These are phyloP conservation scores for Hybognathus amarus DNA, from an alignment of 2,797 vertebrate species.

Conservation along the genomic window DNA sequence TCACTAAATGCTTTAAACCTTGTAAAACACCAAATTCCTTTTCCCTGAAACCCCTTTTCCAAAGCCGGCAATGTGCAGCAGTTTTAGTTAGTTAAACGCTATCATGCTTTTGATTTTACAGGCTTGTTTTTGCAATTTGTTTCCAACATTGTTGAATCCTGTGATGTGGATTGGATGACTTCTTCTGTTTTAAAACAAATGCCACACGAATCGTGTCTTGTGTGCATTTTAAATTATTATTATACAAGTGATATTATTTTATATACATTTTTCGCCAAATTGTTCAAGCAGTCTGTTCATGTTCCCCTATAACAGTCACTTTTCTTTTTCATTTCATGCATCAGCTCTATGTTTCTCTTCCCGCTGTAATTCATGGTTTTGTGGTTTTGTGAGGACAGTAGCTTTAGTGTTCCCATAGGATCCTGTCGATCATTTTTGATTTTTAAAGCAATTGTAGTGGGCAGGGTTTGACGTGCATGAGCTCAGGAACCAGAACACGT, in stretches of 20 bases:
- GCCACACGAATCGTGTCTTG: neutral
- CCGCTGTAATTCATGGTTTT: neutral
- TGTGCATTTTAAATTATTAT: neutral
- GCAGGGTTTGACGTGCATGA: conserved; percentile 13
- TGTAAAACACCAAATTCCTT: conserved; percentile 63
- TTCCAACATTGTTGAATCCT: conserved; percentile 28
- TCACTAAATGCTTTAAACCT: conserved; percentile 37
- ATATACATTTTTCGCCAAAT: no score
- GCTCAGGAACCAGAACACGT: conserved; percentile 15
- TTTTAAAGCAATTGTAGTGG: neutral
- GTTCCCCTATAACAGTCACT: no score
- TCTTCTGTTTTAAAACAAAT: neutral
- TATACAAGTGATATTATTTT: neutral
- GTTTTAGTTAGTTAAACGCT: neutral
- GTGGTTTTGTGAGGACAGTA: neutral
- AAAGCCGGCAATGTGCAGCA: conserved; percentile 14
- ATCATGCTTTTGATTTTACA: conserved; percentile 16
- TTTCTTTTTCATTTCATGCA: neutral
- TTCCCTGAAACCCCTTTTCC: conserved; percentile 60
- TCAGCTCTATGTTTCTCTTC: neutral
- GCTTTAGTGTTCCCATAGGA: conserved; percentile 6
- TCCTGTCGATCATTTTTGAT: neutral
- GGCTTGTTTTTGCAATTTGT: conserved; percentile 20
- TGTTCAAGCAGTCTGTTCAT: no score
- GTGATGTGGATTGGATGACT: neutral